These are phyloP conservation scores for Thamnaconus septentrionalis DNA, from an alignment of 2,113 vertebrate species.

Conservation along the genomic window DNA sequence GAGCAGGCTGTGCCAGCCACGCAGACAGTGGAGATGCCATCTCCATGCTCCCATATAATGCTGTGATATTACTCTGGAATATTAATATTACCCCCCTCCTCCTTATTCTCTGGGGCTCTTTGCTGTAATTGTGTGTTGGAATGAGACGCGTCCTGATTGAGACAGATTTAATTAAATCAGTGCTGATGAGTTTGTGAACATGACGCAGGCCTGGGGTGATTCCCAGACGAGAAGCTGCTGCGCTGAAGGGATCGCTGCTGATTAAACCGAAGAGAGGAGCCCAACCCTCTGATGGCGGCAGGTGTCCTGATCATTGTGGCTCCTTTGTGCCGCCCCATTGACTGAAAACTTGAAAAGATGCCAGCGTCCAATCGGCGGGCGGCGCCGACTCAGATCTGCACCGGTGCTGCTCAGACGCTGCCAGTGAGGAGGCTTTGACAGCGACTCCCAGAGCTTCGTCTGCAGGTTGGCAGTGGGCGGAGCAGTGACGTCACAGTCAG, in stretches of 20 bases:
- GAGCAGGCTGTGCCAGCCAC: background rate
- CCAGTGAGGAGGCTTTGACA: too few species aligned
- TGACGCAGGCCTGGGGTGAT: constrained; percentile 39
- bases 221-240: constrained; percentile 7
- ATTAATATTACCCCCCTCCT: constrained; percentile 2
- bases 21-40: too few species aligned
- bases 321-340: too few species aligned
- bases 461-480: too few species aligned
- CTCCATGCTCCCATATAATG: constrained; percentile 33
- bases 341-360: too few species aligned
- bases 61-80: constrained; percentile 40
- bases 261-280: constrained; percentile 3
- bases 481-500: too few species aligned
- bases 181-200: constrained; percentile 36
- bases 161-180: constrained; percentile 68
- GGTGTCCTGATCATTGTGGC: too few species aligned
- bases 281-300: too few species aligned
- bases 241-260: constrained; percentile 18
- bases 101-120: constrained; percentile 49
- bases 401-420: too few species aligned
- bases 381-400: too few species aligned
- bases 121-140: constrained; percentile 70
- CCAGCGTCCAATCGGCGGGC: too few species aligned
- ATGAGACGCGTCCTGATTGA: constrained; percentile 61
- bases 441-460: too few species aligned